Evolutionary conservation across 2,888 invertebrate species (phyloP).

Genomic region (Plagiodera versicolora): DNA sequence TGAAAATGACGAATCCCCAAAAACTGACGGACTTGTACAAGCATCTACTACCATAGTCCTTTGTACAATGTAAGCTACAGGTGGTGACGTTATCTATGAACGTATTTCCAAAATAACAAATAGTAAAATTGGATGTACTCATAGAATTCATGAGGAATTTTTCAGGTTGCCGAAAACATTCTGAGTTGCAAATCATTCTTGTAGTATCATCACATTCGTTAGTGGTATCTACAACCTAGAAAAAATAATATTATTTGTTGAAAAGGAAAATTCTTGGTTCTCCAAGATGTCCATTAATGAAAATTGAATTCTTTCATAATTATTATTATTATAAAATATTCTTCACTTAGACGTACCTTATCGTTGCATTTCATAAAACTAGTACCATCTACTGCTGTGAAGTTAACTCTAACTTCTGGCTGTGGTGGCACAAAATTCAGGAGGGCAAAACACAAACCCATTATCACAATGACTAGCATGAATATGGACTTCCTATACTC

Average conservation of each 20-base stretch:
- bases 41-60: slow-evolving; percentile 42
- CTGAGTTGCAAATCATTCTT: slow-evolving; percentile 30
- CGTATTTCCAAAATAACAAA: slow-evolving; percentile 19
- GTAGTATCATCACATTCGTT: slow-evolving; percentile 27
- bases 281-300: too few relatives aligned
- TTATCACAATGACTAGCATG: slow-evolving; percentile 64
- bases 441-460: slow-evolving; percentile 69
- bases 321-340: too few relatives aligned
- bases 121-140: slow-evolving; percentile 18
- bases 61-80: slow-evolving; percentile 42
- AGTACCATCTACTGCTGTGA: slow-evolving; percentile 34
- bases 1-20: slow-evolving; percentile 72
- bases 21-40: slow-evolving; percentile 67
- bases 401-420: slow-evolving; percentile 33
- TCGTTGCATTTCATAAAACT: slow-evolving; percentile 50
- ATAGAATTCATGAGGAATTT: slow-evolving; percentile 23
- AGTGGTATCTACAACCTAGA: slow-evolving; percentile 32
- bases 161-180: slow-evolving; percentile 30
- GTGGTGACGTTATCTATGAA: background rate
- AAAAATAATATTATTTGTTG: slow-evolving; percentile 7
- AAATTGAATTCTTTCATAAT: too few relatives aligned
- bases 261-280: too few relatives aligned
- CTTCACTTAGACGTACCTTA: too few relatives aligned
- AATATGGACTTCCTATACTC: slow-evolving; percentile 71
- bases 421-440: slow-evolving; percentile 67